These are phyloP conservation scores for Dinoponera quadriceps DNA, from an alignment of 1,140 invertebrate genomes.

Conservation along the genomic window DNA sequence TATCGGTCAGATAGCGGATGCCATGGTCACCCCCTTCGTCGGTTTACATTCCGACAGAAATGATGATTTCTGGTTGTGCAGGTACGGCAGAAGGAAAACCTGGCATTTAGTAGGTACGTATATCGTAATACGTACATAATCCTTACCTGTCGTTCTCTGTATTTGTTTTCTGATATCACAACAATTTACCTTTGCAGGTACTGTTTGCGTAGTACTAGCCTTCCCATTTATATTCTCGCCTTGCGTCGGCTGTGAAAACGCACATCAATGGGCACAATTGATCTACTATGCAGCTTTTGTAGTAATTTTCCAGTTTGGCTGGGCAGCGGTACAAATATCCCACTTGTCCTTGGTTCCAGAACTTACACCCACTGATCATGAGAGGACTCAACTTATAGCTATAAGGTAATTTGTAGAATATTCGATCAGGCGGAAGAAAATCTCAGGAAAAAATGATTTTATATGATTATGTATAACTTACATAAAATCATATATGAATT, in stretches of 20 bases:
- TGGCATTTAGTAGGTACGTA: slow-evolving; percentile 95
- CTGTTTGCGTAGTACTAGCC: slow-evolving; percentile 91
- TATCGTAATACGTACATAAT: slow-evolving; percentile 19
- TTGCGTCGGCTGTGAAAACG: slow-evolving; percentile 90
- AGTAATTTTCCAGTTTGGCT: slow-evolving; percentile 98
- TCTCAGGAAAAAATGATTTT: too few species aligned
- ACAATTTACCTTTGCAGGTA: slow-evolving; percentile 85
- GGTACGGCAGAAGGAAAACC: slow-evolving; percentile 94
- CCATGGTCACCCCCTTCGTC: slow-evolving; percentile 94
- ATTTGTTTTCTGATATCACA: neutral
- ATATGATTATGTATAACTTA: too few species aligned
- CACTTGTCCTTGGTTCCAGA: slow-evolving; percentile 94
- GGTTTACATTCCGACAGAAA: slow-evolving; percentile 94
- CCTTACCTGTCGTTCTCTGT: neutral
- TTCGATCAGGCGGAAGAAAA: too few species aligned
- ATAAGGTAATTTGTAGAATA: slow-evolving; percentile 88
- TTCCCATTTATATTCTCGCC: slow-evolving; percentile 97
- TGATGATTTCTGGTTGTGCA: slow-evolving; percentile 88
- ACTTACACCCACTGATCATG: slow-evolving; percentile 90
- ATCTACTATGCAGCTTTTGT: slow-evolving; percentile 96
- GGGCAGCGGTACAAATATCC: slow-evolving; percentile 97
- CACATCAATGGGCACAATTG: slow-evolving; percentile 91
- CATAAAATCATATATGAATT: too few species aligned
- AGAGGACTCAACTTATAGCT: slow-evolving; percentile 94
- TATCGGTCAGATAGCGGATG: slow-evolving; percentile 96